Evolutionary conservation across 1,140 invertebrate genomes (phyloP), one percentile per base, ranked within the genome.

Genomic region (Halyomorpha halys): DNA sequence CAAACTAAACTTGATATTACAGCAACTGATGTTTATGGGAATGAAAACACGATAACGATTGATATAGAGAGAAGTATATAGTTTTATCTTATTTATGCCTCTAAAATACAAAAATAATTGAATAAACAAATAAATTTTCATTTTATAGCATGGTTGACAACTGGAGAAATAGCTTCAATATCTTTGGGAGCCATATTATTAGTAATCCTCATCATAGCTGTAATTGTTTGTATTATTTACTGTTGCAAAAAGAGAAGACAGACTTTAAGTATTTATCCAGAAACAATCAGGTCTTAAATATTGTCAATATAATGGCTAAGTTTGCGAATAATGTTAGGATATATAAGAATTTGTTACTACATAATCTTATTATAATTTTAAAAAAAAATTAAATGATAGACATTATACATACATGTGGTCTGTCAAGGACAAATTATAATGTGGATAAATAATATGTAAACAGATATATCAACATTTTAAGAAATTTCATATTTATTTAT

Each of bases 51-150:
- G 13, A 54, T 39, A 23, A 56, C 19, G 8, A 62, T 67, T 49
- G 66, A 67, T 49, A 67, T 67, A 18, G 66, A 67, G 49, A 67
- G 54, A 64, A 53, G 62, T 64, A 59, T 44, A 49, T 45, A 23
- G 11, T 25, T 45, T 45, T 34, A 13, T 49, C 5, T 53, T 2
- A 53, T 8, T 53, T n/a, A 53, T 16, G 16, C 8, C 4, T 25
- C 5, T 25, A 53, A 6, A n/a, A 6, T 53, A 53, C 13, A 13
- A 18, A 53, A 21, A n/a, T n/a, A 16, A 21, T 21, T 53, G 6
- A 5, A 53, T 53, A n/a, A 21, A 53, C 2, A 53, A 21, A 53
- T 53, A 53, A 9, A 15, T 53, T 21, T 53, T 21, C 16, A n/a
- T 53, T 21, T 53, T 53, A n/a, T n/a, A 53, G 23, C 2, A 25